phyloP scores from a whole-genome alignment of 2,797 vertebrate genomes.

The Prionace glauca region DNA sequence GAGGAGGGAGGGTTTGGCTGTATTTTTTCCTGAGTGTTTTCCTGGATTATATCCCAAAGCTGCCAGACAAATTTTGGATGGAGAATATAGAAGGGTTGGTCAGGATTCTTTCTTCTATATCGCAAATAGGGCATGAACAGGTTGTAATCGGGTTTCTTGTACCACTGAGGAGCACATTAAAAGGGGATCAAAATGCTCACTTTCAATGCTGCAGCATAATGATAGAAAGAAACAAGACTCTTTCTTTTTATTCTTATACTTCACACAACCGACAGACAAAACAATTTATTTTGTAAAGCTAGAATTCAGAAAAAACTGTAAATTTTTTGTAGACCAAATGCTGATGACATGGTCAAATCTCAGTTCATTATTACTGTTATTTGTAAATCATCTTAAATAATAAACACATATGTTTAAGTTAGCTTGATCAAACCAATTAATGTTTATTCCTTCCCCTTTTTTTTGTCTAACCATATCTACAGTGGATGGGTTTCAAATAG shows the following conservation, averaged over 20 bases:
- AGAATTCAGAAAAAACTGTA: background rate
- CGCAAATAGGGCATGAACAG: conserved; percentile 84
- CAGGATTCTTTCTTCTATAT: conserved; percentile 73
- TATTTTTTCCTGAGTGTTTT: conserved; percentile 88
- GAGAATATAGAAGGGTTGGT: conserved; percentile 90
- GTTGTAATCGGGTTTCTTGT: conserved; percentile 89
- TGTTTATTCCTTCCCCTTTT: background rate
- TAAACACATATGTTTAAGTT: background rate
- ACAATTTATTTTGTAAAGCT: background rate
- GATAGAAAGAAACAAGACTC: background rate
- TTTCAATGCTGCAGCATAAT: background rate
- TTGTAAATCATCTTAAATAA: background rate
- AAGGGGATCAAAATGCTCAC: background rate
- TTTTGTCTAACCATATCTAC: background rate
- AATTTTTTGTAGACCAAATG: background rate
- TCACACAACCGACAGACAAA: conserved; percentile 1
- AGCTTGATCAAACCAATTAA: background rate
- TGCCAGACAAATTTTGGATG: conserved; percentile 93
- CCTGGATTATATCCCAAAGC: conserved; percentile 95
- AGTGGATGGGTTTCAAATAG: background rate
- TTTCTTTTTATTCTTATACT: background rate
- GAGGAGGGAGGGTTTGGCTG: conserved; percentile 97
- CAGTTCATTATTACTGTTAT: background rate
- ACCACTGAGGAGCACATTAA: conserved; percentile 69
- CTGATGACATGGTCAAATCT: background rate